These are phyloP conservation scores for Epinephelus moara DNA, from an alignment of 2,113 vertebrate species.

Conservation along the genomic window DNA sequence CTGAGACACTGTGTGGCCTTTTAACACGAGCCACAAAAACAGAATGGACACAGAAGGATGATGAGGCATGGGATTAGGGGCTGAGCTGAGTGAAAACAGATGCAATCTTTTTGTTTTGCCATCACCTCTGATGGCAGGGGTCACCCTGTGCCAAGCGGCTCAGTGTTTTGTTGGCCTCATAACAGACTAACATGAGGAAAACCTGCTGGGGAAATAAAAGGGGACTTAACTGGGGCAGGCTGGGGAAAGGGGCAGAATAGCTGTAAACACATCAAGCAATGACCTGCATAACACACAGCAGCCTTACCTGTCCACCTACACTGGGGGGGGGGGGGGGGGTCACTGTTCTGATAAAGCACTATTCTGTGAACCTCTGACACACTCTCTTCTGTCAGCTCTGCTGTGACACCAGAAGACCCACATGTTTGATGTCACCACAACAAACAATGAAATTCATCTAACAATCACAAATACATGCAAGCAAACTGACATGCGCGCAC, in stretches of 20 bases:
- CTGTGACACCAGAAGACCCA: constrained; percentile 55
- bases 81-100: constrained; percentile 64
- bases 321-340: constrained; percentile 35
- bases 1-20: constrained; percentile 85
- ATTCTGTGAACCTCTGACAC: constrained; percentile 49
- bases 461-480: constrained; percentile 71
- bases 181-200: constrained; percentile 62
- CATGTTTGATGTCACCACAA: constrained; percentile 53
- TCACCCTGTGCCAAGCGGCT: constrained; percentile 65
- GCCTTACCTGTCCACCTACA: constrained; percentile 72
- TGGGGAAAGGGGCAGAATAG: constrained; percentile 50
- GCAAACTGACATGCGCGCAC: constrained; percentile 48
- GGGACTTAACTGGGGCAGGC: constrained; percentile 45
- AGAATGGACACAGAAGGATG: constrained; percentile 77
- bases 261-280: constrained; percentile 79
- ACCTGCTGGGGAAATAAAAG: constrained; percentile 53
- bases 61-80: constrained; percentile 44
- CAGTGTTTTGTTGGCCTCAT: constrained; percentile 59
- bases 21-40: constrained; percentile 70
- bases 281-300: constrained; percentile 72
- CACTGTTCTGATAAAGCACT: constrained; percentile 58
- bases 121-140: constrained; percentile 61
- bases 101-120: constrained; percentile 71
- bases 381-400: constrained; percentile 50
- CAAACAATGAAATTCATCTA: constrained; percentile 64